Evolutionary conservation across 2,113 vertebrate species (phyloP).

Genomic region (Peromyscus maniculatus): DNA sequence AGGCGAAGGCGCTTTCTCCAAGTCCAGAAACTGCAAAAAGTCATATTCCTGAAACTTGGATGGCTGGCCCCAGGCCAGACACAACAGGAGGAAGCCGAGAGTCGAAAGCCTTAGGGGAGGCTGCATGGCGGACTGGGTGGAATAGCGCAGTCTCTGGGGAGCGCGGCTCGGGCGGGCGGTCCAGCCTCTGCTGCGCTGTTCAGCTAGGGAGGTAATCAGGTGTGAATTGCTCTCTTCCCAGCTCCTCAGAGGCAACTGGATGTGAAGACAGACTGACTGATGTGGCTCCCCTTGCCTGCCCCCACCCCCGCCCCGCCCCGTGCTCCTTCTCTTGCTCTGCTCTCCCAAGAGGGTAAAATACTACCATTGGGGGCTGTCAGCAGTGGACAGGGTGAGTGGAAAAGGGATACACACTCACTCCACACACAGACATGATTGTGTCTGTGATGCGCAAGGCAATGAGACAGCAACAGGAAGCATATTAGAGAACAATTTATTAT

Average conservation of each 20-base stretch:
- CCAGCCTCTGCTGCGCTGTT: not conserved
- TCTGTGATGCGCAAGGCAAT: not conserved
- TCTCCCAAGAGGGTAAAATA: not conserved
- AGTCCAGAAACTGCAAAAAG: constrained; percentile 61
- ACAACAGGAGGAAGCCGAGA: constrained; percentile 40
- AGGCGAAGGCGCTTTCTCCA: constrained; percentile 53
- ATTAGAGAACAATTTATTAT: not conserved
- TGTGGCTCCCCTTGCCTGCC: not conserved
- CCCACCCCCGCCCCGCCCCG: too few species aligned
- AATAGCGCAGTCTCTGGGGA: not conserved
- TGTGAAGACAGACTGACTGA: not conserved
- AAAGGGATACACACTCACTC: not conserved
- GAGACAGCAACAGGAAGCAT: not conserved
- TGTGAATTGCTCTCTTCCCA: constrained; percentile 75
- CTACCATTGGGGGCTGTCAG: not conserved
- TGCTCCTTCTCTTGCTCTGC: not conserved
- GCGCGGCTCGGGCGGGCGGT: not conserved
- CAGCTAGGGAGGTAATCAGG: constrained; percentile 59
- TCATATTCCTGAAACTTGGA: constrained; percentile 11
- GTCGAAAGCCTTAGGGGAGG: not conserved
- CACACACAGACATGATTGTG: not conserved
- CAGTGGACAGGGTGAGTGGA: not conserved
- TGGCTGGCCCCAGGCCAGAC: constrained; percentile 19
- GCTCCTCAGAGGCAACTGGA: constrained; percentile 60
- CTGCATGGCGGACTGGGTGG: constrained; percentile 21